phyloP scores from a whole-genome alignment of 2,113 vertebrate genomes.

The Genyomyrus donnyi region DNA sequence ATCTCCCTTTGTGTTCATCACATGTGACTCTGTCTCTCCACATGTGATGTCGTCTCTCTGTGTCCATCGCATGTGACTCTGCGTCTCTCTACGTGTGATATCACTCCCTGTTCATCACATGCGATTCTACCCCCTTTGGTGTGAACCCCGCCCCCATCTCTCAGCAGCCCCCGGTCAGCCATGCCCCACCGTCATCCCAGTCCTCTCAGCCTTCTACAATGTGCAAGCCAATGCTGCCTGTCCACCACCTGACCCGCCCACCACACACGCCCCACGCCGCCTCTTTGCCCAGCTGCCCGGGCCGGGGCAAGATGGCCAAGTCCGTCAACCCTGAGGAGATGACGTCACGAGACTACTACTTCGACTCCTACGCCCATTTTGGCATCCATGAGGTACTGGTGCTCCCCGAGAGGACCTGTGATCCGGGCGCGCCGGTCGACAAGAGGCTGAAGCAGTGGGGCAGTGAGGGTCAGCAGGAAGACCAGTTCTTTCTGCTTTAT shows the following conservation, averaged over 20 bases:
- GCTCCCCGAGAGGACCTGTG: background rate
- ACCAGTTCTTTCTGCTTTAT: constrained; percentile 10
- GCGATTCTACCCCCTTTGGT: background rate
- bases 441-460: background rate
- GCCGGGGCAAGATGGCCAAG: constrained; percentile 84
- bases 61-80: background rate
- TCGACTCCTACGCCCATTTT: constrained; percentile 97
- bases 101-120: background rate
- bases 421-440: background rate
- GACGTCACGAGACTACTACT: constrained; percentile 96
- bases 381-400: constrained; percentile 91
- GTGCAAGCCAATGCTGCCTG: constrained; percentile 72
- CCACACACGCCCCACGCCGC: constrained; percentile 57
- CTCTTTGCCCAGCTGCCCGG: constrained; percentile 72
- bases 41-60: background rate
- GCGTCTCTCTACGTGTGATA: background rate
- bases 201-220: constrained; percentile 69
- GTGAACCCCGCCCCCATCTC: background rate
- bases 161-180: constrained; percentile 52
- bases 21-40: background rate
- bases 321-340: constrained; percentile 91
- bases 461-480: background rate
- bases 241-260: constrained; percentile 63
- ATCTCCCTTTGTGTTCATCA: constrained; percentile 6
- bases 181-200: constrained; percentile 65